A percentile compares a stretch with the other conserved stretches of the same genome.
Conservation (phyloP, 2,888 invertebrate species). For the Anthoptus insignis region DNA sequence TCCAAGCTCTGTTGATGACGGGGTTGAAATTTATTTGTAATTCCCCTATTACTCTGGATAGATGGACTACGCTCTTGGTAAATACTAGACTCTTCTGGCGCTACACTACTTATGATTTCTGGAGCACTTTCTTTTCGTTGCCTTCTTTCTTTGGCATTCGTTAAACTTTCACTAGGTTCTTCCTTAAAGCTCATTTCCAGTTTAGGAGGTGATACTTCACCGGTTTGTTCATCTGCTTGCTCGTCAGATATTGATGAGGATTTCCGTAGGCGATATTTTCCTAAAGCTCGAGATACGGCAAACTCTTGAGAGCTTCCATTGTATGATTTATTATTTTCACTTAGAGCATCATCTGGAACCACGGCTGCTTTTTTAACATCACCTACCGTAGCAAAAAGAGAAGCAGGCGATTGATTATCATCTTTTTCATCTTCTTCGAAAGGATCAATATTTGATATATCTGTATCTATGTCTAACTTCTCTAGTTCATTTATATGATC, state of each 20-base stretch:
- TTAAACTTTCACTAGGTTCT: slow-evolving; percentile 59
- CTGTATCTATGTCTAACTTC: slow-evolving; percentile 87
- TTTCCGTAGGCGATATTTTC: slow-evolving; percentile 92
- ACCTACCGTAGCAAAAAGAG: slow-evolving; percentile 92
- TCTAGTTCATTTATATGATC: slow-evolving; percentile 79
- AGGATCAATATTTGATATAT: slow-evolving; percentile 86
- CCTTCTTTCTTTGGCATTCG: slow-evolving; percentile 65
- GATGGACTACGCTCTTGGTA: slow-evolving; percentile 90
- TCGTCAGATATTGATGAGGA: slow-evolving; percentile 91
- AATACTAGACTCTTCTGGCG: slow-evolving; percentile 81
- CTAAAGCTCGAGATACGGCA: slow-evolving; percentile 93
- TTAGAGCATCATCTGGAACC: slow-evolving; percentile 87
- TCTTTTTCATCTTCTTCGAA: slow-evolving; percentile 88
- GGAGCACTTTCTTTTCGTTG: slow-evolving; percentile 69
- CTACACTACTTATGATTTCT: slow-evolving; percentile 69
- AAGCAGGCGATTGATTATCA: slow-evolving; percentile 88
- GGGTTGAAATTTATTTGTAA: slow-evolving; percentile 88
- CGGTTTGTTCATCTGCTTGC: slow-evolving; percentile 70
- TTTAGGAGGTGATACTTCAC: slow-evolving; percentile 80
- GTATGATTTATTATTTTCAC: slow-evolving; percentile 84
- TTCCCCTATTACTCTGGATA: slow-evolving; percentile 86
- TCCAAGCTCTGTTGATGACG: slow-evolving; percentile 93
- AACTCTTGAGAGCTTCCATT: slow-evolving; percentile 93
- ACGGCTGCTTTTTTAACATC: slow-evolving; percentile 89
- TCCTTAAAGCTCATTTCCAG: slow-evolving; percentile 63